phyloP scores from a whole-genome alignment of 2,888 invertebrate species.

The Nipponacmea schrenckii region DNA sequence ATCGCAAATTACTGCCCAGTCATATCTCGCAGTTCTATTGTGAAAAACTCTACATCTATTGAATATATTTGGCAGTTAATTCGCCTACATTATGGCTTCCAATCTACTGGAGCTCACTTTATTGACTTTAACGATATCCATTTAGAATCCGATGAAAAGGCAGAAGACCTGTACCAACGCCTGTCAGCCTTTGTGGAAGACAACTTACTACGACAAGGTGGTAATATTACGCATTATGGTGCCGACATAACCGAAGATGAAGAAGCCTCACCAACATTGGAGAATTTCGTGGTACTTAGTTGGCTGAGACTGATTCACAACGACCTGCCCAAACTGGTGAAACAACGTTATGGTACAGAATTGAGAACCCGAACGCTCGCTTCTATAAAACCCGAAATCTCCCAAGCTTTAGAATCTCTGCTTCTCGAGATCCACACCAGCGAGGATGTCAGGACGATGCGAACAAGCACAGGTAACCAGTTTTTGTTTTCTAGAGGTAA shows the following conservation, averaged over 20 bases:
- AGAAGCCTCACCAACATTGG: not conserved
- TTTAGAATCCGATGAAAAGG: too few species aligned
- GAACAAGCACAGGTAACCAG: not conserved
- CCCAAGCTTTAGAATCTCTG: not conserved
- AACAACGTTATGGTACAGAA: too few species aligned
- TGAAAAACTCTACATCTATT: not conserved
- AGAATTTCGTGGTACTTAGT: not conserved
- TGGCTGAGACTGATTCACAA: too few species aligned
- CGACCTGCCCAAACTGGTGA: too few species aligned
- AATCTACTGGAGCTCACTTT: slow-evolving; percentile 2
- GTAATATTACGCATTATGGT: slow-evolving; percentile 2
- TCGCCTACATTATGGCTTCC: too few species aligned
- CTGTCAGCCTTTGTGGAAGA: too few species aligned
- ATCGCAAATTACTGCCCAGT: too few species aligned
- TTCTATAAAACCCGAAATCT: too few species aligned
- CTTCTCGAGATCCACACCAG: not conserved
- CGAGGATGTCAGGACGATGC: not conserved
- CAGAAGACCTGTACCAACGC: too few species aligned
- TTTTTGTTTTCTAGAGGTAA: not conserved
- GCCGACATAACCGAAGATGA: not conserved
- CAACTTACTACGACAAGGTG: not conserved
- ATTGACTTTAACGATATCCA: not conserved
- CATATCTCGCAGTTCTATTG: too few species aligned
- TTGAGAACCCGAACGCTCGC: too few species aligned
- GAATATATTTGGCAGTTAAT: slow-evolving; percentile 1